Conservation (phyloP, 2,113 vertebrate species). For the Centrocercus urophasianus region DNA sequence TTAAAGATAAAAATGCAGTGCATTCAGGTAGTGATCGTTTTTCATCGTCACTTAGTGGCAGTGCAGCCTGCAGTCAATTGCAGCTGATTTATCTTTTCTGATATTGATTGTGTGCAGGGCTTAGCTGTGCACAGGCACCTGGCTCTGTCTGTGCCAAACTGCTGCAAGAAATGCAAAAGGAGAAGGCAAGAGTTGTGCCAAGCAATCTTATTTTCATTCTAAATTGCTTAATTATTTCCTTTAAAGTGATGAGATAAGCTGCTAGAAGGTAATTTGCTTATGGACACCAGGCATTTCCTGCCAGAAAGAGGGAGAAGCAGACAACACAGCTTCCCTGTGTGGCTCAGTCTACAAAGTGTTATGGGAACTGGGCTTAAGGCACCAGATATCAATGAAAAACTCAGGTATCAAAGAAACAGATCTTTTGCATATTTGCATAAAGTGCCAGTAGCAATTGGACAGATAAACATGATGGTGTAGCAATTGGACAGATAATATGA, state of each 20-base stretch:
- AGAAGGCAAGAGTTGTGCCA: neutral
- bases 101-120: conserved; percentile 72
- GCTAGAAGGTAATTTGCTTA: neutral
- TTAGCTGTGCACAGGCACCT: conserved; percentile 50
- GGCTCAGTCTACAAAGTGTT: neutral
- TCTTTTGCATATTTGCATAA: neutral
- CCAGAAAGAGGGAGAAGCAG: neutral
- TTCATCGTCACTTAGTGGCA: conserved; percentile 81
- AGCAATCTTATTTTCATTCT: neutral
- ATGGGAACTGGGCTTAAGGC: neutral
- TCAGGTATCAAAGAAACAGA: neutral
- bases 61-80: conserved; percentile 73
- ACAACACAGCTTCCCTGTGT: neutral
- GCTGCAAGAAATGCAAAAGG: neutral
- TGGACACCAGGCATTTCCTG: neutral
- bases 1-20: conserved; percentile 78
- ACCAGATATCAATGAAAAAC: neutral
- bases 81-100: conserved; percentile 79
- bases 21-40: conserved; percentile 78
- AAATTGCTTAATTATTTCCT: neutral
- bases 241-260: neutral
- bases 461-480: too few relatives aligned
- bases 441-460: neutral
- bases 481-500: too few relatives aligned
- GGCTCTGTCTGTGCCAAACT: neutral